Evolutionary conservation across 2,888 invertebrate species (phyloP), one percentile per base, ranked within the genome.

Genomic region (Nomada ruficornis): DNA sequence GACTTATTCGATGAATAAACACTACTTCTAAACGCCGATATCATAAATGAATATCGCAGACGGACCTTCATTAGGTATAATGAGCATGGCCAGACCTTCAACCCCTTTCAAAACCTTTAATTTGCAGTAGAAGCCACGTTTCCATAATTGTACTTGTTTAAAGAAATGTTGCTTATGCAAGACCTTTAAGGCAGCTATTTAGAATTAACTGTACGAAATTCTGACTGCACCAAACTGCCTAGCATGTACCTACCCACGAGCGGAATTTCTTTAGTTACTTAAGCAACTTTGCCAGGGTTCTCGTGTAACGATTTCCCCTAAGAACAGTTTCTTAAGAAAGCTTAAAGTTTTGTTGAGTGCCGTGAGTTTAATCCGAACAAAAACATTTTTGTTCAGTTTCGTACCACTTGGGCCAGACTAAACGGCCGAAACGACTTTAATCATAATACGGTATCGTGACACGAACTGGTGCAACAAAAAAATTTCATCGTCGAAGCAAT

Each of bases 291-390:
- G 13, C 13, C 50, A 36, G 26, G 77, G 47, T 72, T 72, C 57
- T 55, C 62, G 75, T 57, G 71, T 65, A 72, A 65, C 83, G 73
- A 65, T 79, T 76, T 78, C 70, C 76, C 72, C 64, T 69, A 83
- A 83, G 82, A 83, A 78, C 83, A 83, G 82, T 83, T 83, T 72
- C 78, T 72, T 62, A 82, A 83, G 83, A 75, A 83, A 82, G 79
- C 72, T 82, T 79, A 78, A 83, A 83, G 83, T 83, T 83, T 57
- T 79, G 73, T 54, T 15, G 65, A 67, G 71, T 60, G 63, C 44
- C 50, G 71, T 26, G 60, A 76, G 72, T 78, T 83, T 78, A 73
- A 72, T 60, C 67, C 69, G 64, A 75, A 82, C 55, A 72, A 83
- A 83, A 83, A 83, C 82, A 82, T 83, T 79, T 82, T 69, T 73